Base-by-base conservation (phyloP, 2,797 vertebrate genomes). In the Gallirallus australis region DNA sequence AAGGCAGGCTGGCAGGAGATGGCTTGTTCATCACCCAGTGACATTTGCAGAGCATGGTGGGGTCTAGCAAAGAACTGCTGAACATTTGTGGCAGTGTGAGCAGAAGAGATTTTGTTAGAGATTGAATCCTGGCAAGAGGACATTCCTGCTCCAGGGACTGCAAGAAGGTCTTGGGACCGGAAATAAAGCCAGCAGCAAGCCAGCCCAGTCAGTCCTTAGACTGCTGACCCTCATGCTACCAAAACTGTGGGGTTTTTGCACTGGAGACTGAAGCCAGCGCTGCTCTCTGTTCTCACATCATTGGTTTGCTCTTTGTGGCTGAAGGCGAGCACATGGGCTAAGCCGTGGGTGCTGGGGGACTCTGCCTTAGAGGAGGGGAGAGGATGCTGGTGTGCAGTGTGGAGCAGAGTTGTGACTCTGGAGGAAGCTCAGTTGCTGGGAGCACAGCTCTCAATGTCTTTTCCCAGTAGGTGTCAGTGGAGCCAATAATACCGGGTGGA, bases 291-390 rank as follows among this genome's bases (percentile, higher is more conserved):
- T 33, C 35, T 8, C 15, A 7, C 56, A 1, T 23, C 61, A 0
- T 7, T 59, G 24, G 0, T 3, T 39, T 31, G 1, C 53, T 45
- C 2, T 18, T 40, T 6, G 2, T 7, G 9, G 31, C 57, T 48
- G 37, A 27, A 15, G 3, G 14, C 0, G 0, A 2, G 35, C 16
- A 54, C 15, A 1, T 1, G 3, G 76, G 60, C 79, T 69, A 17
- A 50, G 60, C 86, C 14, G 56, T 19, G 6, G 2, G 9, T 20
- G 81, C 2, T 15, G 47, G 16, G 31, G 78, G 48, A 9, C 30
- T 5, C 61, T 48, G 78, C 50, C 39, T 0, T 0, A 2, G 3
- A 4, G 23, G 7, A 52, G 57, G 47, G 59, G 17, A 80, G 78
- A 24, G 17, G 33, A 9, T 23, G 61, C 45, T 61, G 79, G 9